Evolutionary conservation across 2,888 invertebrate species (phyloP).

Genomic region (Euplexia lucipara): DNA sequence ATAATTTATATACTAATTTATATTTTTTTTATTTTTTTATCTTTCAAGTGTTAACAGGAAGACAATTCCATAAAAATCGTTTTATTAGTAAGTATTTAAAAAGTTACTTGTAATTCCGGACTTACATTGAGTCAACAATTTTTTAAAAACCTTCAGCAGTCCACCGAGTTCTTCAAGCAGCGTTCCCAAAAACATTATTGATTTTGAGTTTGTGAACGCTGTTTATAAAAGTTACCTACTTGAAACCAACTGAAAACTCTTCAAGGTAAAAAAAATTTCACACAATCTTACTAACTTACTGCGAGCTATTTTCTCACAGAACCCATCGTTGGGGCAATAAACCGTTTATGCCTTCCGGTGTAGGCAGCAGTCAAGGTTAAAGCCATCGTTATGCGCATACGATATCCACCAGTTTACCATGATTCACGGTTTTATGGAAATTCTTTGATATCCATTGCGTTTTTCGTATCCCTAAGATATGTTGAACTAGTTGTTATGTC

Average conservation of each 20-base stretch:
- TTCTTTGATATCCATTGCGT: slow-evolving; percentile 23
- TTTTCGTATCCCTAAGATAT: background rate
- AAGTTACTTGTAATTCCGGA: no score
- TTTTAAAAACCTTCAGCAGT: no score
- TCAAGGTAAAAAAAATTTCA: slow-evolving; percentile 19
- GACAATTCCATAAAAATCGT: no score
- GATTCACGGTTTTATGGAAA: slow-evolving; percentile 29
- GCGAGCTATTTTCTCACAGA: slow-evolving; percentile 46
- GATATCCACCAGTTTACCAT: slow-evolving; percentile 31
- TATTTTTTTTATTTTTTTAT: no score
- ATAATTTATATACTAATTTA: no score
- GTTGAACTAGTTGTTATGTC: background rate
- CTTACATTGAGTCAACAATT: no score
- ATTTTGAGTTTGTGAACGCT: no score
- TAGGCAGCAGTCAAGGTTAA: slow-evolving; percentile 53
- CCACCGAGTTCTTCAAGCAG: background rate
- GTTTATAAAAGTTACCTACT: slow-evolving; percentile 11
- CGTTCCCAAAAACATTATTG: background rate
- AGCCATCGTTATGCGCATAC: slow-evolving; percentile 35
- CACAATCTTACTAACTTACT: slow-evolving; percentile 14
- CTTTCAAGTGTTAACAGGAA: no score
- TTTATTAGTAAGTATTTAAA: no score
- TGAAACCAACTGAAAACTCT: slow-evolving; percentile 6
- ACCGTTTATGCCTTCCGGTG: slow-evolving; percentile 59
- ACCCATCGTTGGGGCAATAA: slow-evolving; percentile 50